Evolutionary conservation across 2,888 invertebrate genomes (phyloP), one percentile per base, ranked within the genome.

Genomic region (Diadegma fenestrale): DNA sequence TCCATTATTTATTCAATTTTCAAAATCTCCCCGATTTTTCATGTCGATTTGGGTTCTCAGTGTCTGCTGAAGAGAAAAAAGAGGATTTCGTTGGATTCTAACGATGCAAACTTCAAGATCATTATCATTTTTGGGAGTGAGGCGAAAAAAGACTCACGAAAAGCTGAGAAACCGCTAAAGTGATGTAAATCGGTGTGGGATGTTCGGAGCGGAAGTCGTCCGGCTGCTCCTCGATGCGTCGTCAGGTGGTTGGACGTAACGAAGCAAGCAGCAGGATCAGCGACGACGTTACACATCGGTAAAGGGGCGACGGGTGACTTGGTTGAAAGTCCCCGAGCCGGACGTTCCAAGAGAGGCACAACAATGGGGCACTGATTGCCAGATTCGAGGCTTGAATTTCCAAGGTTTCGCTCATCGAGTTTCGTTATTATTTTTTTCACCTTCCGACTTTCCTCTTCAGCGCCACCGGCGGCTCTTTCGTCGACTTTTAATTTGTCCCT

Each of bases 91-190:
- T 4, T 5, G 37, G 8, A 37, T 37, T 37, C 37, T 37, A 0
- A 7, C 37, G 37, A 37, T 37, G 10, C 37, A 37, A 37, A 37
- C 37, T 37, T 37, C 8, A 37, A 37, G 37, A 37, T 37, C 7
- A 10, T 6, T 0, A 1, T 33, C 6, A 37, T 37, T 37, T 37
- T 37, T 5, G 8, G 12, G 5, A n/a, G 33, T 4, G 33, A n/a
- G 26, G 6, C 10, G 22, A 45, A 48, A 41, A 30, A 19, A 45
- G 79, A 94, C 95, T 95, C 92, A 95, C 95, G 90, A 89, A 95
- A 95, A 37, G 95, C 95, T 4, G 95, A 94, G 88, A 95, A 93
- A 90, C 95, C 95, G 73, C 95, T 91, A 72, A 92, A 90, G 85
- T 94, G 37, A 37, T 37, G 94, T 58, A 92, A 90, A 80, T 94